Base-by-base conservation (phyloP, 1,140 invertebrate species). In the Zaprionus ghesquierei region DNA sequence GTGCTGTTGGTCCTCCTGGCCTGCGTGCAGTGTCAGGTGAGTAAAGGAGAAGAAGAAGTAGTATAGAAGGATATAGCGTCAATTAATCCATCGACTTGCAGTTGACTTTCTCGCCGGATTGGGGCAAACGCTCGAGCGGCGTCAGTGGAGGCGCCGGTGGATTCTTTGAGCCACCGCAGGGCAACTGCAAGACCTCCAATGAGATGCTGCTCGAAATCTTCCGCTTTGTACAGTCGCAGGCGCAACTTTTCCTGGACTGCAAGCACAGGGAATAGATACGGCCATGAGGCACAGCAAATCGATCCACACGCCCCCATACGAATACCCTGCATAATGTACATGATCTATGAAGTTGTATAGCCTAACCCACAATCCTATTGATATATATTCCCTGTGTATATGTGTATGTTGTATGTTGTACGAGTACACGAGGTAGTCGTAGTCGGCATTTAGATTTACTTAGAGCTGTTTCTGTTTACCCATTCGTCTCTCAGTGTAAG, bases 31-130 rank as follows among this genome's bases (percentile, higher is more conserved):
- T 78, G 85, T 55, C 90, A 91, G 68, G 89, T 90, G 29, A 79
- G 69, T 74, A n/a, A n/a, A n/a, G n/a, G n/a, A 2, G 0, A 41
- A 27, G 3, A 53, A 10, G 2, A 0, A 29, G 5, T 1, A 9
- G 18, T 9, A n/a, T 2, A 15, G 6, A 0, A 41, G 8, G 6
- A 0, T 15, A 8, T 6, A 8, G 0, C n/a, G 2, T 23, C 5
- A 38, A 22, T 55, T 8, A 35, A 55, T 56, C 12, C 13, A 8
- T n/a, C 12, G 0, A 20, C 10, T 33, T 68, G 1, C 66, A 92
- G 86, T 35, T 92, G 44, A 92, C 92, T 29, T 92, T 92, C 72
- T 91, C 92, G 2, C 90, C 92, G 20, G 84, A 82, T 20, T 92
- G 92, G 92, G 92, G 92, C 27, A 92, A 92, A 55, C 75, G 92